Base-by-base conservation (phyloP, 2,113 vertebrate species). In the Barnardius zonarius region DNA sequence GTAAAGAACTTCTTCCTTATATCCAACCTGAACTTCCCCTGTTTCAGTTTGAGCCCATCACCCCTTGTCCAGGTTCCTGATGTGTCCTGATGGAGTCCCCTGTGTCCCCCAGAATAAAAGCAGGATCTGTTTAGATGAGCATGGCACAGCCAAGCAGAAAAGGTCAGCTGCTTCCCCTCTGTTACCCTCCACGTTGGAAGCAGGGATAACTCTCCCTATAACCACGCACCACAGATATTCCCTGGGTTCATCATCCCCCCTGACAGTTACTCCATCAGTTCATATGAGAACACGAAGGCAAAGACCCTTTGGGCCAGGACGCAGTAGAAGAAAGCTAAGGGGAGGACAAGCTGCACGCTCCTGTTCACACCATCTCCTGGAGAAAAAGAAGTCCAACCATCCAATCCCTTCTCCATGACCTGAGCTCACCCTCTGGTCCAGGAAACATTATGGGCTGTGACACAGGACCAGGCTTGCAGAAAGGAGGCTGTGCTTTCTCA, bases 361-460 rank as follows among this genome's bases (percentile, higher is more conserved):
- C 30, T 2, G 0, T 30, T 67, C 13, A 15, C 30, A 17, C 48
- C 17, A 0, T 75, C 55, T 86, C 46, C 72, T 0, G 11, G 33
- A 83, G 64, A 92, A 31, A 54, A 46, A 80, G 82, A 86, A 93
- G 90, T 64, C 51, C 68, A 93, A 59, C 9, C 83, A 83, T 54
- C 25, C 72, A 39, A 46, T 77, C 67, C 83, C 72, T 95, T 86
- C 51, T 61, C 43, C 13, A 0, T 83, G 94, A 88, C 88, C 94
- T 93, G 72, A 95, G 63, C 79, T 96, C 94, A 96, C 75, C 68
- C 64, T 67, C 31, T 0, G 5, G 68, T 7, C 37, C 46, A 69
- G 43, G 68, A 68, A 88, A 68, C 46, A 15, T 85, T 43, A 63
- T 23, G 51, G 52, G 68, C 41, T 90, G 39, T 80, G 85, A 88